A percentile compares a stretch with the other conserved stretches of the same genome.
phyloP scores from a whole-genome alignment of 2,888 invertebrate genomes.

The Cerastoderma edule region DNA sequence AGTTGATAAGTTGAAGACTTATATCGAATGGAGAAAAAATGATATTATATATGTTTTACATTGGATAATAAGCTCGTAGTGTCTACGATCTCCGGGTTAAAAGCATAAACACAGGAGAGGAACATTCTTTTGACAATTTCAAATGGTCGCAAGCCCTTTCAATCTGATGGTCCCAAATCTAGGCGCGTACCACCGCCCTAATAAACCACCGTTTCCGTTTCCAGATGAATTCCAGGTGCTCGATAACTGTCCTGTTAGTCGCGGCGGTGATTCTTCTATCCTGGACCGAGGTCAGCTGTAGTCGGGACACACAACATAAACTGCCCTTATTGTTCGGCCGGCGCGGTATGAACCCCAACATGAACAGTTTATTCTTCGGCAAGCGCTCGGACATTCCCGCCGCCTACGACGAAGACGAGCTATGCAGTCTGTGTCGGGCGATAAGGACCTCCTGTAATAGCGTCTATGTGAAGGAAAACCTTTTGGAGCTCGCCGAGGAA shows the following conservation, averaged over 20 bases:
- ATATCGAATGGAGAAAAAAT: no score
- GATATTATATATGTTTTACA: no score
- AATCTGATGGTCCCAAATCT: no score
- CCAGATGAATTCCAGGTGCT: conserved; percentile 34
- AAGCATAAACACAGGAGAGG: no score
- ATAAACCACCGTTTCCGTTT: neutral
- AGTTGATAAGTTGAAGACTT: no score
- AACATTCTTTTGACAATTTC: no score
- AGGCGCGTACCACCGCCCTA: no score
- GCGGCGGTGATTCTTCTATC: conserved; percentile 33
- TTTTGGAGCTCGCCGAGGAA: conserved; percentile 41
- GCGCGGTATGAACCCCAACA: conserved; percentile 75
- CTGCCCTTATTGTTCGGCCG: conserved; percentile 73
- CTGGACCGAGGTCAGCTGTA: conserved; percentile 29
- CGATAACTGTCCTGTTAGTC: conserved; percentile 23
- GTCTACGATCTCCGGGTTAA: no score
- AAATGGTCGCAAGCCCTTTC: no score
- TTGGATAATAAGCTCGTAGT: no score
- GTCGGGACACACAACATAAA: conserved; percentile 32
- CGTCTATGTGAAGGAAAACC: conserved; percentile 48
- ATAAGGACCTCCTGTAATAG: conserved; percentile 48
- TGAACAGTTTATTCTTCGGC: conserved; percentile 79
- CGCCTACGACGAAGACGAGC: conserved; percentile 48
- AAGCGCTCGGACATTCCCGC: conserved; percentile 58
- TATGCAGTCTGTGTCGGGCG: conserved; percentile 47